Conservation (phyloP, 2,888 invertebrate species). For the Plusia festucae region DNA sequence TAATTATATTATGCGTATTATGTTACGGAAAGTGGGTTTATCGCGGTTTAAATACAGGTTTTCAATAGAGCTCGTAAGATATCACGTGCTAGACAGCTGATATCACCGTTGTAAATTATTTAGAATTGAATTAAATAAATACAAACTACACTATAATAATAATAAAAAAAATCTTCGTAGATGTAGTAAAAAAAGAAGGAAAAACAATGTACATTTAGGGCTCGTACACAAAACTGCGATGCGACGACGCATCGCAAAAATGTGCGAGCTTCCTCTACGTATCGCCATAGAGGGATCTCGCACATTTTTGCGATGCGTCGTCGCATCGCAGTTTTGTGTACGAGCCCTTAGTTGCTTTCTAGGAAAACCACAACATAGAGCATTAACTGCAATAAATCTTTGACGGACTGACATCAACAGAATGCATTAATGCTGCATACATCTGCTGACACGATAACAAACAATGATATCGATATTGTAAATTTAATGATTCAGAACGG, state of each 20-base stretch:
- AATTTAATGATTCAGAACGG: slow-evolving; percentile 81
- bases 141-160: not conserved
- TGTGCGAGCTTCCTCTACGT: too few relatives aligned
- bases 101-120: slow-evolving; percentile 13
- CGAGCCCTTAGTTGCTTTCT: slow-evolving; percentile 8
- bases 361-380: slow-evolving; percentile 5
- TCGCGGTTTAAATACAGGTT: slow-evolving; percentile 22
- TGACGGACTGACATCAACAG: slow-evolving; percentile 8
- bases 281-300: too few relatives aligned
- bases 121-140: slow-evolving; percentile 1
- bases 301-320: too few relatives aligned
- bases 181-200: not conserved
- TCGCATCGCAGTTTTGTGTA: too few relatives aligned
- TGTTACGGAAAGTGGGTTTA: slow-evolving; percentile 25
- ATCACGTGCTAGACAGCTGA: slow-evolving; percentile 38
- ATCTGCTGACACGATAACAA: slow-evolving; percentile 49
- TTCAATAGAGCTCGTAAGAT: slow-evolving; percentile 31
- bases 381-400: slow-evolving; percentile 10
- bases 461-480: slow-evolving; percentile 71
- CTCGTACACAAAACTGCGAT: too few relatives aligned
- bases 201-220: not conserved
- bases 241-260: too few relatives aligned
- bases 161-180: not conserved
- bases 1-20: slow-evolving; percentile 27
- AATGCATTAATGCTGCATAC: slow-evolving; percentile 29